Percentiles rank a stretch among this genome's conserved stretches.
phyloP scores from a whole-genome alignment of 92 coral and sea anemone species.

The Epizoanthus scotinus region DNA sequence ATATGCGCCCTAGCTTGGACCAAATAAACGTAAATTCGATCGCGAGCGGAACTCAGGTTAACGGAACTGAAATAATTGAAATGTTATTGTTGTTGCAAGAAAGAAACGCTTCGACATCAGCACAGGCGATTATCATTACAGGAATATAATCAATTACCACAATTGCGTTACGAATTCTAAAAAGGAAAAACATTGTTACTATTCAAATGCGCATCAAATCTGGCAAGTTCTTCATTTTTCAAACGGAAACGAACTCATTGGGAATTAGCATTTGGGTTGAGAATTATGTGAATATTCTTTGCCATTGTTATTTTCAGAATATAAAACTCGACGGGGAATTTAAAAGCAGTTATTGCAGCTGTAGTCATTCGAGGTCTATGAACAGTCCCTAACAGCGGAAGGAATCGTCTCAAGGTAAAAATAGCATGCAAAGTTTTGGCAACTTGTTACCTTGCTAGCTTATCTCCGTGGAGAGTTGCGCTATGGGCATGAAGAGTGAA shows the following conservation, averaged over 20 bases:
- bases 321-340: background rate
- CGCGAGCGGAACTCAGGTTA: too few relatives aligned
- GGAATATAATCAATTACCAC: too few relatives aligned
- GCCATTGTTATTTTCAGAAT: background rate
- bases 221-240: background rate
- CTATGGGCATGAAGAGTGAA: background rate
- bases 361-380: background rate
- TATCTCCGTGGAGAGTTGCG: constrained; percentile 6
- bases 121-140: too few relatives aligned
- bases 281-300: background rate
- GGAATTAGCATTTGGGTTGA: constrained; percentile 16
- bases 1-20: too few relatives aligned
- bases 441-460: background rate
- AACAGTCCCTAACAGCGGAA: background rate
- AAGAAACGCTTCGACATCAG: too few relatives aligned
- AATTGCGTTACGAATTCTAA: too few relatives aligned
- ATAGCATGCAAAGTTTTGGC: background rate
- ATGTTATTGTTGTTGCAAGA: too few relatives aligned
- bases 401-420: background rate
- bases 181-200: background rate
- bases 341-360: background rate
- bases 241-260: constrained; percentile 5
- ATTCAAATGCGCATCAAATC: background rate
- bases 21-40: too few relatives aligned
- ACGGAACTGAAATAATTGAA: too few relatives aligned